Conservation (phyloP, 2,888 invertebrate species). For the Hartigia nigra region DNA sequence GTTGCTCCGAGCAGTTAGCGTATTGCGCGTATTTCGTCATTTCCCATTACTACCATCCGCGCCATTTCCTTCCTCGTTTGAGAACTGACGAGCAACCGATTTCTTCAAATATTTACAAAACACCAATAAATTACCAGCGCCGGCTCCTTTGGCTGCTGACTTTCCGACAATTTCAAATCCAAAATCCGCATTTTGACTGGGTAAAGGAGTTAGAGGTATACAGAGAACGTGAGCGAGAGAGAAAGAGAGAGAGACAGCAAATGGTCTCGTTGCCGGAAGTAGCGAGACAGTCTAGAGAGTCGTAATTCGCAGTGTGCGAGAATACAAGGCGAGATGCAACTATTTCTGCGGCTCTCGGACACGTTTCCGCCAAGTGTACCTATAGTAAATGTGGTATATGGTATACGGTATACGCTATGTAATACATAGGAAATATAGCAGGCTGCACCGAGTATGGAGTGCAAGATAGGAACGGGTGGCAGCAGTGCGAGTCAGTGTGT, state of each 20-base stretch:
- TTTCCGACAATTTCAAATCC: background rate
- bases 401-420: background rate
- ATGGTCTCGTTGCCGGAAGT: background rate
- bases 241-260: background rate
- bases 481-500: background rate
- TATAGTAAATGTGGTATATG: background rate
- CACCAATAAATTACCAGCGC: background rate
- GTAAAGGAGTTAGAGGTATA: background rate
- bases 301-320: background rate
- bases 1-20: background rate
- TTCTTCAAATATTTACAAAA: background rate
- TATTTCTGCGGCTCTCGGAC: conserved; percentile 26
- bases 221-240: background rate
- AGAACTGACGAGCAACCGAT: background rate
- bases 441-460: background rate
- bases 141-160: background rate
- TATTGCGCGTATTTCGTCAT: background rate
- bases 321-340: conserved; percentile 7
- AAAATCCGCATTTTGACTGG: background rate
- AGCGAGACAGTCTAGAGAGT: background rate
- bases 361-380: conserved; percentile 15
- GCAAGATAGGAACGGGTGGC: background rate
- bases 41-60: background rate
- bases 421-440: background rate
- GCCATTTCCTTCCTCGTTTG: background rate